Evolutionary conservation across 1,140 invertebrate species (phyloP), one percentile per base, ranked within the genome.

Genomic region (Leptoteleia sp.): DNA sequence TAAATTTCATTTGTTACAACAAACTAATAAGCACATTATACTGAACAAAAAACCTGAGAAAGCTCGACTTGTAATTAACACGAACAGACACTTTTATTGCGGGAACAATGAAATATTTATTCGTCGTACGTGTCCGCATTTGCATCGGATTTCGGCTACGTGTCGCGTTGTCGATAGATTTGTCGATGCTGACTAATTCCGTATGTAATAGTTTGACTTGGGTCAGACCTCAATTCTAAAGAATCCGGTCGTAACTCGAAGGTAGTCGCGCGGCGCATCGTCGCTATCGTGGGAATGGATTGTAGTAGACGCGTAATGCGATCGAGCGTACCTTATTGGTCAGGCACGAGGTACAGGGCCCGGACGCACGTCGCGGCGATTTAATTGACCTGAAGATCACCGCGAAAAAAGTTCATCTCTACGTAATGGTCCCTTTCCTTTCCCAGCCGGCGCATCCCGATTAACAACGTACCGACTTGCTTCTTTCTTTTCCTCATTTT

Each of bases 251-350:
- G 78, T 64, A 81, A 75, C 64, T 73, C 65, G 59, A 64, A 68
- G 59, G 73, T 62, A 76, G 78, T 68, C 72, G 61, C 55, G 73
- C 68, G 43, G 71, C 65, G 72, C 76, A 79, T 76, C 76, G 76
- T 76, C 54, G 76, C 68, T 76, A 76, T 79, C 80, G 80, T 81
- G 80, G 80, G 76, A 81, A 81, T 72, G 80, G 76, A 68, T 67
- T 67, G 61, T 68, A 76, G 76, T 78, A 81, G 75, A 72, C 75
- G 73, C 72, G 75, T 77, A 78, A 81, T 77, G 59, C 79, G 79
- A 77, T 78, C 75, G 75, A 77, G 67, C 77, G 77, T 81, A 75
- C 73, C 73, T 81, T 81, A 81, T 77, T 81, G 75, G 79, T 78
- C 75, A 76, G 70, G 65, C 59, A 77, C 62, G 52, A 77, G 78